Evolutionary conservation across 1,140 invertebrate genomes (phyloP).

Genomic region (Pseudomyrmex sp.): DNA sequence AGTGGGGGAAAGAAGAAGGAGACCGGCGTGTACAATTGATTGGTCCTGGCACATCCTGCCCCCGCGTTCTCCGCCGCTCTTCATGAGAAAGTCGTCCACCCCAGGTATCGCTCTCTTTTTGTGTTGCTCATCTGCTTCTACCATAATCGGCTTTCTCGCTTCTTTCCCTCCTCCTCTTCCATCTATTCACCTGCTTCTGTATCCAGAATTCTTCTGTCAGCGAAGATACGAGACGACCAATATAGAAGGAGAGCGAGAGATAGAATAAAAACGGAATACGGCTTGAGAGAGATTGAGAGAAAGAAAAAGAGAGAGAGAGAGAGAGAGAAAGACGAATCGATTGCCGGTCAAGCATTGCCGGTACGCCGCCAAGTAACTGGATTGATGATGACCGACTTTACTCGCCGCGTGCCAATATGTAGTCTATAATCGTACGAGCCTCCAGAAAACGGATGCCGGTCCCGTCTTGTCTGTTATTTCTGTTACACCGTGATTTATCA

Average conservation of each 20-base stretch:
- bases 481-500: slow-evolving; percentile 64
- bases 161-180: not conserved
- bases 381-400: slow-evolving; percentile 80
- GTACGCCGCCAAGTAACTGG: slow-evolving; percentile 75
- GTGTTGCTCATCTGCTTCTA: slow-evolving; percentile 53
- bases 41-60: slow-evolving; percentile 84
- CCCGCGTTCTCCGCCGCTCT: slow-evolving; percentile 75
- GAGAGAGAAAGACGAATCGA: slow-evolving; percentile 78
- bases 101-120: slow-evolving; percentile 77
- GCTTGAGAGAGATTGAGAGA: not conserved
- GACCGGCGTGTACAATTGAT: slow-evolving; percentile 84
- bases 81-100: slow-evolving; percentile 84
- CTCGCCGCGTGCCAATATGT: slow-evolving; percentile 57
- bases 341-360: slow-evolving; percentile 61
- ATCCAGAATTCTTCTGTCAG: slow-evolving; percentile 17
- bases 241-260: slow-evolving; percentile 4
- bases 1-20: slow-evolving; percentile 76
- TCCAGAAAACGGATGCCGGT: slow-evolving; percentile 64
- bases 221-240: not conserved
- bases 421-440: slow-evolving; percentile 65
- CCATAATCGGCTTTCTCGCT: slow-evolving; percentile 62
- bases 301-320: not conserved
- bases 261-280: slow-evolving; percentile 24
- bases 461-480: slow-evolving; percentile 60
- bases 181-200: slow-evolving; percentile 38